Evolutionary conservation across 2,888 invertebrate species (phyloP).

Genomic region (Cenopis cana): DNA sequence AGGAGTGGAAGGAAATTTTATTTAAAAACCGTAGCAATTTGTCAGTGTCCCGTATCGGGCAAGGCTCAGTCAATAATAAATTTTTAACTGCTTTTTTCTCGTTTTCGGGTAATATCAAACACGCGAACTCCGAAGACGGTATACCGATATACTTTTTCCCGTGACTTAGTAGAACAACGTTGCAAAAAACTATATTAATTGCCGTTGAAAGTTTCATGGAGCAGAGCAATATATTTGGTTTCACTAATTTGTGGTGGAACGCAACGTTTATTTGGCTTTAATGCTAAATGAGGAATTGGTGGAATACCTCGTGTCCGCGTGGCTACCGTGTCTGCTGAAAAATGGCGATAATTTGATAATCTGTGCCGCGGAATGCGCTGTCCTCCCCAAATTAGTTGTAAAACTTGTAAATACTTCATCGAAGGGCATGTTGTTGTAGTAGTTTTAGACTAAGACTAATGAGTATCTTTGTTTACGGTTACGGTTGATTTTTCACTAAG

Average conservation of each 20-base stretch:
- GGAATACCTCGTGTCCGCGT: constrained; percentile 21
- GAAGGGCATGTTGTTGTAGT: neutral
- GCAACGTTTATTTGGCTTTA: constrained; percentile 34
- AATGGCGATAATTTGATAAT: constrained; percentile 30
- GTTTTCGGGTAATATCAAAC: constrained; percentile 75
- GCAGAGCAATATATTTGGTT: constrained; percentile 47
- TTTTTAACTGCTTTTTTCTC: constrained; percentile 72
- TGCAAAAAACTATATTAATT: constrained; percentile 75
- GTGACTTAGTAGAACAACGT: constrained; percentile 69
- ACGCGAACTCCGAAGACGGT: constrained; percentile 75
- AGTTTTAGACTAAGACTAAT: neutral
- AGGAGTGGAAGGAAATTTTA: constrained; percentile 62
- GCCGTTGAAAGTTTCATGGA: constrained; percentile 58
- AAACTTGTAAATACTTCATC: neutral
- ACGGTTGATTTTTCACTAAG: neutral
- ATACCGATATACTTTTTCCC: constrained; percentile 74
- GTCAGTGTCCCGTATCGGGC: constrained; percentile 77
- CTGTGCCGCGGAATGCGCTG: constrained; percentile 11
- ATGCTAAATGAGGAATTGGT: constrained; percentile 26
- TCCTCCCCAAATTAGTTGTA: neutral
- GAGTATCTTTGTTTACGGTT: neutral
- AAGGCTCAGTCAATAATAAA: constrained; percentile 79
- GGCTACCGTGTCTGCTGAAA: constrained; percentile 8
- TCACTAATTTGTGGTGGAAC: constrained; percentile 28
- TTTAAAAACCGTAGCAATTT: constrained; percentile 77